Conservation (phyloP, 2,113 vertebrate species). For the Xenopus tropicalis region DNA sequence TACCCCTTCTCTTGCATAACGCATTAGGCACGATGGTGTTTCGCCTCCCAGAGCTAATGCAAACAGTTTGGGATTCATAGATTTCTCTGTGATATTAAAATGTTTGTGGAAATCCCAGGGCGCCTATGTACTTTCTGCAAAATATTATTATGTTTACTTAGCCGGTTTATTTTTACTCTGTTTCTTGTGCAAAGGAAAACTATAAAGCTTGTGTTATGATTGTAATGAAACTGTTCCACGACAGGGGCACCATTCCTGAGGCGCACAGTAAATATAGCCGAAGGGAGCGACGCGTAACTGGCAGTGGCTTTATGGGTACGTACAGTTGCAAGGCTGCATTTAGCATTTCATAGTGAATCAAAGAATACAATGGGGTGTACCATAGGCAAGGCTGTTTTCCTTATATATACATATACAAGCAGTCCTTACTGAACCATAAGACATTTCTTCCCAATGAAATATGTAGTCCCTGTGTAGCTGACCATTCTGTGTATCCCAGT, state of each 20-base stretch:
- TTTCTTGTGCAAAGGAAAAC: conserved; percentile 27
- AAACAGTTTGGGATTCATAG: conserved; percentile 33
- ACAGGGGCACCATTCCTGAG: neutral
- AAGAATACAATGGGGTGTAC: too few relatives aligned
- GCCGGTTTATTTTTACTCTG: conserved; percentile 38
- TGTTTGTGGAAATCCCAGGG: conserved; percentile 25
- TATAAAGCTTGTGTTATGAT: conserved; percentile 20
- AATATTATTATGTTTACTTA: conserved; percentile 44
- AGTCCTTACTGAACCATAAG: too few relatives aligned
- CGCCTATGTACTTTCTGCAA: conserved; percentile 38
- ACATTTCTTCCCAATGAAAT: too few relatives aligned
- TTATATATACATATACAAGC: too few relatives aligned
- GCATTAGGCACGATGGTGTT: conserved; percentile 22
- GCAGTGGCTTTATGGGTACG: too few relatives aligned
- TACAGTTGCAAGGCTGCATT: too few relatives aligned
- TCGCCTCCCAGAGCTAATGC: conserved; percentile 11
- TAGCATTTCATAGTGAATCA: too few relatives aligned
- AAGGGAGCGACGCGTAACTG: neutral
- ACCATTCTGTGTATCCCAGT: too few relatives aligned
- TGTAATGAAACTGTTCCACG: conserved; percentile 29
- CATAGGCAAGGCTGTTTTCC: too few relatives aligned
- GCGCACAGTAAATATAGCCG: neutral
- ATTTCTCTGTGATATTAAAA: conserved; percentile 22
- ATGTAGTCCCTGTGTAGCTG: too few relatives aligned
- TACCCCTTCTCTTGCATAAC: conserved; percentile 26